Evolutionary conservation across 2,113 vertebrate genomes (phyloP), one percentile per base, ranked within the genome.

Genomic region (Scartelaos histophorus): DNA sequence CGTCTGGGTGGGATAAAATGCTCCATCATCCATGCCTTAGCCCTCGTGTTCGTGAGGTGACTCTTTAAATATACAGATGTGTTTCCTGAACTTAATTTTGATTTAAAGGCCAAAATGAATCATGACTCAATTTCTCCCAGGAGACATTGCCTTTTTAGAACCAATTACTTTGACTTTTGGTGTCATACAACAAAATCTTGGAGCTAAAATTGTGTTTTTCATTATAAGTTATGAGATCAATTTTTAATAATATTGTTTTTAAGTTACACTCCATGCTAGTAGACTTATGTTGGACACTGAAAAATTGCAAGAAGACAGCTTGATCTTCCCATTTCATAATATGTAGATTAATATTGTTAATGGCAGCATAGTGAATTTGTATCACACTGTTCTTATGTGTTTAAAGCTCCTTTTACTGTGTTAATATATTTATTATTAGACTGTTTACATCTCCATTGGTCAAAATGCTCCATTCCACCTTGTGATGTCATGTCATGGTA

Each of bases 1-100:
- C 85, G 74, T 82, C 47, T 17, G 85, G 76, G 90, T 47, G 66
- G 35, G 71, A 76, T 87, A 85, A 87, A 85, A 85, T 35, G 68
- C 78, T 84, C 78, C 84, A 83, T 81, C 77, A 77, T 75, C 77
- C 70, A 74, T 75, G 73, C 75, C 70, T 82, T 85, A 43, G 34
- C 61, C 15, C 34, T 64, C 10, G 9, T 64, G 16, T n/a, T 38
- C 10, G 17, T 64, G 29, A 64, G 34, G 34, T 64, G 34, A 64
- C 61, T 64, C 61, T 61, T 61, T 61, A 17, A 34, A 61, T 29
- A 61, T 34, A 61, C 24, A 61, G 58, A 25, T 34, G 25, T 61
- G 61, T 43, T 64, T 64, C 34, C 60, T 62, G 29, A 19, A 17
- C 34, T 38, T 38, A 17, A 64, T 64, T 64, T 38, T 38, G 7